phyloP scores from a whole-genome alignment of 2,797 vertebrate genomes.

The Phyllotis vaccarum region DNA sequence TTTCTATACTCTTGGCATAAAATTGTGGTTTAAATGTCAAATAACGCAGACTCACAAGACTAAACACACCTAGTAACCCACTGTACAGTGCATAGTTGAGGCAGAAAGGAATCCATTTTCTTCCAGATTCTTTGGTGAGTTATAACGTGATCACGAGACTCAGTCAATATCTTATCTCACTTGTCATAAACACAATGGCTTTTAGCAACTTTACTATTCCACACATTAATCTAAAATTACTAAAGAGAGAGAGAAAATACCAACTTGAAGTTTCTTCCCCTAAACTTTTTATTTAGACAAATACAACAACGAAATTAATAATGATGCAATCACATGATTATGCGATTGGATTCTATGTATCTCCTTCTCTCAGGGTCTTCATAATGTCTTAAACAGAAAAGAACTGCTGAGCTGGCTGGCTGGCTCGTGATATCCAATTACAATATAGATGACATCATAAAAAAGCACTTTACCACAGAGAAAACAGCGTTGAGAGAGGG shows the following conservation, averaged over 20 bases:
- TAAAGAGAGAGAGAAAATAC: not conserved
- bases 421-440: not conserved
- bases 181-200: not conserved
- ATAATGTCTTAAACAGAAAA: slow-evolving; percentile 39
- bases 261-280: not conserved
- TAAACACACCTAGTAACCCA: not conserved
- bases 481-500: not conserved
- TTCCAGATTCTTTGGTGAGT: not conserved
- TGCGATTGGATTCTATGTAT: not conserved
- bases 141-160: slow-evolving; percentile 25
- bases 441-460: not conserved
- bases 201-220: slow-evolving; percentile 33
- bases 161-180: not conserved
- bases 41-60: not conserved
- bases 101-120: slow-evolving; percentile 14
- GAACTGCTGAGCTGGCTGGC: not conserved
- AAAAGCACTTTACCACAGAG: not conserved
- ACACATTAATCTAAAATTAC: slow-evolving; percentile 12
- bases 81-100: not conserved
- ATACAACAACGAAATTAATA: slow-evolving; percentile 7
- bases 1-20: slow-evolving; percentile 37
- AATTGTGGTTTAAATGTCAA: slow-evolving; percentile 3
- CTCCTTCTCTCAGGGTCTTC: not conserved
- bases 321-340: not conserved
- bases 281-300: slow-evolving; percentile 31